Base-by-base conservation (phyloP, 2,113 vertebrate genomes). In the Pristiophorus japonicus region DNA sequence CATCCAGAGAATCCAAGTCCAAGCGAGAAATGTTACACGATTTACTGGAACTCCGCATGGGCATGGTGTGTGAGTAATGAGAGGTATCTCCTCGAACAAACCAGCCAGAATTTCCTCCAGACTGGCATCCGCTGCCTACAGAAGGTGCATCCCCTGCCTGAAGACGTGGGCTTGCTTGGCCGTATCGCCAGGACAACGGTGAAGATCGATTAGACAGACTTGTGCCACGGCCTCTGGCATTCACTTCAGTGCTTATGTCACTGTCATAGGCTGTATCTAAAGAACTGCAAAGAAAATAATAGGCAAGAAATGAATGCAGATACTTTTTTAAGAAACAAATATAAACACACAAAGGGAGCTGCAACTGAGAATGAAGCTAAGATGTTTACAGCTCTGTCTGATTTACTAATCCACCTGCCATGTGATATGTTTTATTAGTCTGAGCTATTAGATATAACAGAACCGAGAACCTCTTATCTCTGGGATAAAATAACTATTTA, bases 151-250 rank as follows among this genome's bases (percentile, higher is more conserved):
- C 99, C 0, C 99, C 99, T 0, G 99, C 99, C 97, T 99, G 99
- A 96, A 99, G 97, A 16, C 99, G 98, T 0, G 99, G 99, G 96
- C 99, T 99, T 10, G 99, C 98, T 96, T 99, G 99, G 95, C 99
- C 99, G 0, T 99, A 98, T 96, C 98, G 98, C 99, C 99, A 99
- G 2, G 99, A 99, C 51, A 99, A 96, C 0, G 99, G 99, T 0
- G 99, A 99, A 0, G 99, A 99, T 96, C 98, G 98, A 96, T 99
- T 99, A 92, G 99, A 99, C 18, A 99, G 97, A 96, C 98, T 99
- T 96, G 98, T 94, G 66, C 93, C 65, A 4, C 93, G 66, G 42
- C 93, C 16, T 73, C 93, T 94, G 93, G 65, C 65, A 70, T 94
- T 94, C 42, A 94, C 42, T 7, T 94, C 93, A 70, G 93, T 27